phyloP scores from a whole-genome alignment of 2,113 vertebrate species.

The Garra rufa region DNA sequence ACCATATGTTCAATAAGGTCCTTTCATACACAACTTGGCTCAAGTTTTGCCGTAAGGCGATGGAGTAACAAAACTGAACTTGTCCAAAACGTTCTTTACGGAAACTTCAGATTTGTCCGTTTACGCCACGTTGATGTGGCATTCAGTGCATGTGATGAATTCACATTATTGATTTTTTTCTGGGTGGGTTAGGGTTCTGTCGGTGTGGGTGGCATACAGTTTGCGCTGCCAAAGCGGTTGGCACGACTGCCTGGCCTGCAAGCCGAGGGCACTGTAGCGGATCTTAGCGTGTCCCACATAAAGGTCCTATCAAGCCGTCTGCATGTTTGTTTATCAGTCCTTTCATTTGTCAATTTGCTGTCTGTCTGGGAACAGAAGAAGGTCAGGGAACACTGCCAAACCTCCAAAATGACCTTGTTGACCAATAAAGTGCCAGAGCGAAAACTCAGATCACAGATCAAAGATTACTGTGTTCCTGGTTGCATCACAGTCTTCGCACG shows the following conservation, averaged over 20 bases:
- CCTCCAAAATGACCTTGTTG: conserved; percentile 31
- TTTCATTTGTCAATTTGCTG: conserved; percentile 50
- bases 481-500: background rate
- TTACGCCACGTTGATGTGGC: background rate
- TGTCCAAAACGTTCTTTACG: background rate
- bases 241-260: background rate
- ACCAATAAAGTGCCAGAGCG: conserved; percentile 34
- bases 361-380: conserved; percentile 51
- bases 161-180: conserved; percentile 18
- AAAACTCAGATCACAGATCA: conserved; percentile 41
- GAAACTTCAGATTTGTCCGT: background rate
- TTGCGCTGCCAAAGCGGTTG: conserved; percentile 11
- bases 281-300: conserved; percentile 37
- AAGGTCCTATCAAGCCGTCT: conserved; percentile 41
- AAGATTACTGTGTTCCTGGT: conserved; percentile 35
- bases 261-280: conserved; percentile 18
- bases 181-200: conserved; percentile 15
- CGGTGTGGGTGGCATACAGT: background rate
- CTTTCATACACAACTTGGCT: conserved; percentile 14
- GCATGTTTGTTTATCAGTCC: conserved; percentile 45
- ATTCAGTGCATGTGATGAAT: conserved; percentile 7
- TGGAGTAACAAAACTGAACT: background rate
- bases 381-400: conserved; percentile 48
- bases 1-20: conserved; percentile 8
- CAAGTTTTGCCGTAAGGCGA: background rate